phyloP scores from a whole-genome alignment of 2,888 invertebrate genomes.

The Heliconius ismenius region DNA sequence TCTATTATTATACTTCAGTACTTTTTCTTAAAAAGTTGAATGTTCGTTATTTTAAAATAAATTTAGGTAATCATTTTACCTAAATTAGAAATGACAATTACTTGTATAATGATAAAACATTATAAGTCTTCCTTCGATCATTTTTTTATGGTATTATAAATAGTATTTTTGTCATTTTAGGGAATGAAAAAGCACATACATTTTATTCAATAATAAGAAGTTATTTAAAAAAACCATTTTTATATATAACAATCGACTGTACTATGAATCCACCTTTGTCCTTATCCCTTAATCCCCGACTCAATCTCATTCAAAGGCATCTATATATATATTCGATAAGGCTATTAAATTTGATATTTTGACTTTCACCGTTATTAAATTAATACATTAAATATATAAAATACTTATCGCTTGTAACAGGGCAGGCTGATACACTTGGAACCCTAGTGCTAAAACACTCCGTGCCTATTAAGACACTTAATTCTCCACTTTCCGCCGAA shows the following conservation, averaged over 20 bases:
- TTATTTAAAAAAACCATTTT: no score
- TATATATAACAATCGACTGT: not conserved
- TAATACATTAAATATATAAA: no score
- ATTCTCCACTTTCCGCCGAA: no score
- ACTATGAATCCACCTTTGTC: constrained; percentile 15
- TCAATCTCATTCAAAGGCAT: constrained; percentile 44
- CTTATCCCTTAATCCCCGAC: constrained; percentile 29
- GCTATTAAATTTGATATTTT: constrained; percentile 32
- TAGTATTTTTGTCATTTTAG: not conserved
- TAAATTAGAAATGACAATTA: not conserved
- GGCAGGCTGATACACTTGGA: no score
- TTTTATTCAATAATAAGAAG: no score
- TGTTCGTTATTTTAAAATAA: not conserved
- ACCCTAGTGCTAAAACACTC: no score
- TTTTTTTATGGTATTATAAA: not conserved
- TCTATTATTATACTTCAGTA: not conserved
- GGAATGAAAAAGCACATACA: no score
- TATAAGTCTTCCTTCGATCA: not conserved
- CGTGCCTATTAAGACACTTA: no score
- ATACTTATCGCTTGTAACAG: no score
- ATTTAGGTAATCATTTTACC: not conserved
- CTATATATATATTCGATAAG: constrained; percentile 45
- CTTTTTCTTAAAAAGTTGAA: not conserved
- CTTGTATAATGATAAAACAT: not conserved
- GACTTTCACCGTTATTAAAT: constrained; percentile 6